Conservation (phyloP, 2,888 invertebrate species). For the Sarcophaga carnaria region DNA sequence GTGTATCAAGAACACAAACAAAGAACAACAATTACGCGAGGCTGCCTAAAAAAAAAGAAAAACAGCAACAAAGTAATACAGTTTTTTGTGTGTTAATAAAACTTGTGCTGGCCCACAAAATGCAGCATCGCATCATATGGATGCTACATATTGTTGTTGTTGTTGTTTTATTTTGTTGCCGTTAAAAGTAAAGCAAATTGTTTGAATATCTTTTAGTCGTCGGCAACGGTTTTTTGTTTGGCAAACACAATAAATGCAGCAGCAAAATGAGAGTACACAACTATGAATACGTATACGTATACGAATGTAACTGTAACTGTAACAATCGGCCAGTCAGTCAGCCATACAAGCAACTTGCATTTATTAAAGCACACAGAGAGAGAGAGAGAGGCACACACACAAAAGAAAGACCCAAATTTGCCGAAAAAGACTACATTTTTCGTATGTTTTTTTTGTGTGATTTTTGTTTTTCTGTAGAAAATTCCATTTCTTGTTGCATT, state of each 20-base stretch:
- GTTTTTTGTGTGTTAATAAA: background rate
- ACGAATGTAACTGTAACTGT: background rate
- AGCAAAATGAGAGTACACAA: constrained; percentile 37
- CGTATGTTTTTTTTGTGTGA: constrained; percentile 1
- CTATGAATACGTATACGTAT: too few relatives aligned
- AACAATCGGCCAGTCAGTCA: background rate
- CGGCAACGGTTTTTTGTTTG: constrained; percentile 12
- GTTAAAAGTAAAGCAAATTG: constrained; percentile 58
- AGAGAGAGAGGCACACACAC: too few relatives aligned
- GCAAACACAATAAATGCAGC: constrained; percentile 50
- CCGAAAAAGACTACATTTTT: constrained; percentile 47
- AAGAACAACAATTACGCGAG: background rate
- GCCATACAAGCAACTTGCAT: background rate
- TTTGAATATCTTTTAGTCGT: background rate
- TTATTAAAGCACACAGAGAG: background rate
- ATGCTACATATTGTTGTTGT: constrained; percentile 33
- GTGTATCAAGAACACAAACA: background rate
- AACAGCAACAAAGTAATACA: background rate
- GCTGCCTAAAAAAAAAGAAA: too few relatives aligned
- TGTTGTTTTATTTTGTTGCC: background rate
- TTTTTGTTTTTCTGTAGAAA: background rate
- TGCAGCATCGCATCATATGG: constrained; percentile 23
- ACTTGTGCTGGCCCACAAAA: background rate
- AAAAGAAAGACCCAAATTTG: constrained; percentile 47
- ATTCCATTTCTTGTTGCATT: background rate